Conservation (phyloP, 2,113 vertebrate genomes). For the Tachuris rubrigastra region DNA sequence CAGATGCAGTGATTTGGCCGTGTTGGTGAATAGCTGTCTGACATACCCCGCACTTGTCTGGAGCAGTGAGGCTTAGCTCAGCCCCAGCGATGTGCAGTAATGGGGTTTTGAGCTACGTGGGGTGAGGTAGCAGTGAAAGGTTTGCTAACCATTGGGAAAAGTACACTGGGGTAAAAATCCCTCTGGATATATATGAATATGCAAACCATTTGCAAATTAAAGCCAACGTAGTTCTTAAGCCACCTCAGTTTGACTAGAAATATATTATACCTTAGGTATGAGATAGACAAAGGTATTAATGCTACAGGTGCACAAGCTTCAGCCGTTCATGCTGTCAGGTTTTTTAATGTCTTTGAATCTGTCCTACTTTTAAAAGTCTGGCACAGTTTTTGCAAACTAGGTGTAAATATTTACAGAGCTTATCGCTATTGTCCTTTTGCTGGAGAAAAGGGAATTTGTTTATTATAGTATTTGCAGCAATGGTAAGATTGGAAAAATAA, state of each 20-base stretch:
- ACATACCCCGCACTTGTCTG: fast-evolving
- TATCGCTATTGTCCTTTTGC: neutral
- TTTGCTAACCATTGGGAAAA: neutral
- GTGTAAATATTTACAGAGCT: neutral
- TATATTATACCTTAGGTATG: neutral
- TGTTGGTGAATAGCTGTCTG: neutral
- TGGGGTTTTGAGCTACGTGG: neutral
- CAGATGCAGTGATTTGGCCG: neutral
- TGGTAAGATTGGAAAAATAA: neutral
- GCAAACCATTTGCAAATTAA: neutral
- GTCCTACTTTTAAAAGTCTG: neutral
- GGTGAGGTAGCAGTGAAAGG: neutral
- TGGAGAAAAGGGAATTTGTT: neutral
- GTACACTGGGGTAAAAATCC: neutral
- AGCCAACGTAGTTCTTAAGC: neutral
- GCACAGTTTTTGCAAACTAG: neutral
- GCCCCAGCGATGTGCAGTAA: neutral
- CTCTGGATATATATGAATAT: neutral
- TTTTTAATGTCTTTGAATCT: neutral
- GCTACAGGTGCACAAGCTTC: neutral
- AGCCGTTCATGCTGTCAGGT: neutral
- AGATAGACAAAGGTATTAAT: neutral
- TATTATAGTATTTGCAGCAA: neutral
- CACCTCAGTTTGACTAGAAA: neutral
- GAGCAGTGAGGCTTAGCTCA: neutral